Conservation (phyloP, 1,140 invertebrate genomes). For the Hydropsyche tenuis region DNA sequence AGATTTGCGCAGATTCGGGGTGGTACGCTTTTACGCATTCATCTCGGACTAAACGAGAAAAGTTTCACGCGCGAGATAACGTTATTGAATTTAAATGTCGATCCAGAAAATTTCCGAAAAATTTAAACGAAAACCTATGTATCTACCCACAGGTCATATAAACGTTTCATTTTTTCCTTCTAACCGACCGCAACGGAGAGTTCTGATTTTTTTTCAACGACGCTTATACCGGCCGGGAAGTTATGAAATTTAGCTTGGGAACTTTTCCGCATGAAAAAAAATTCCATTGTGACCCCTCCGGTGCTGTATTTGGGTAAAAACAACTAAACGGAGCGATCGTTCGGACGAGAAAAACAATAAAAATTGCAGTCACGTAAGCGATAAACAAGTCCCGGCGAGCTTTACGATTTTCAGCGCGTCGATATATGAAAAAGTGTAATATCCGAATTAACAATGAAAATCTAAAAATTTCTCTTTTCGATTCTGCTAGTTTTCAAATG, state of each 20-base stretch:
- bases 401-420: background rate
- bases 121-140: background rate
- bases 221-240: background rate
- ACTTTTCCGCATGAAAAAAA: too few species aligned
- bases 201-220: background rate
- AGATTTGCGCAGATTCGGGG: too few species aligned
- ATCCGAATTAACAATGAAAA: background rate
- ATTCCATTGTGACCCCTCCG: too few species aligned
- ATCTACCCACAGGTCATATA: background rate
- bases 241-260: too few species aligned
- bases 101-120: background rate
- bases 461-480: background rate
- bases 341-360: background rate
- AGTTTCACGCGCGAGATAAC: background rate
- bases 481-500: too few species aligned
- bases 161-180: background rate
- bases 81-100: background rate
- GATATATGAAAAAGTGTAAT: background rate
- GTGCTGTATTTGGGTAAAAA: too few species aligned
- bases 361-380: conserved; percentile 28
- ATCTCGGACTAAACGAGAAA: conserved; percentile 9
- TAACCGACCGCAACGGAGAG: background rate
- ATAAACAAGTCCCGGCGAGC: conserved; percentile 15
- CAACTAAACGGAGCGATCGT: too few species aligned
- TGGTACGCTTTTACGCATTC: background rate